Percentiles rank a stretch among this genome's conserved stretches.
Conservation (phyloP, 2,888 invertebrate genomes). For the Mimachlamys varia region DNA sequence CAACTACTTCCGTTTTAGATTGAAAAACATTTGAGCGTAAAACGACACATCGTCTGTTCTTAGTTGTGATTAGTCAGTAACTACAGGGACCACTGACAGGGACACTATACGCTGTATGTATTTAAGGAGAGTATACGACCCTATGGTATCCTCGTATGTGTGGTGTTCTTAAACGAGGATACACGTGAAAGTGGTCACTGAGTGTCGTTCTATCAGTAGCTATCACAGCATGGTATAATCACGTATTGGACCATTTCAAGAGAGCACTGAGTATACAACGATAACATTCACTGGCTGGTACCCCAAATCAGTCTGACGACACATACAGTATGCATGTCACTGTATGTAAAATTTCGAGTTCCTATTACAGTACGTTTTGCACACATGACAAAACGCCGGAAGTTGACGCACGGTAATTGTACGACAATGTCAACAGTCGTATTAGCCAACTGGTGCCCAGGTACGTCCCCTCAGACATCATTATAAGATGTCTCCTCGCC, state of each 20-base stretch:
- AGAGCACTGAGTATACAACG: too few species aligned
- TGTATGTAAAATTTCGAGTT: too few species aligned
- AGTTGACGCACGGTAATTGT: too few species aligned
- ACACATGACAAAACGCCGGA: too few species aligned
- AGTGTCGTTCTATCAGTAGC: neutral
- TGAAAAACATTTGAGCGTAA: slow-evolving; percentile 29
- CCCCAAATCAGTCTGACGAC: neutral
- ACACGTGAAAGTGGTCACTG: neutral
- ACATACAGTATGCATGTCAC: too few species aligned
- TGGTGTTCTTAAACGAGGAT: neutral
- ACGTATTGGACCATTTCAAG: too few species aligned
- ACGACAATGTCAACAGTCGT: too few species aligned
- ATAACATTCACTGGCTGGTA: neutral
- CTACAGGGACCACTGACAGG: neutral
- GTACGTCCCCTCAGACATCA: too few species aligned
- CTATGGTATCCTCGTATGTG: neutral
- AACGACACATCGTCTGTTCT: slow-evolving; percentile 14
- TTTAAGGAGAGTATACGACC: neutral
- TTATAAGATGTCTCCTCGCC: too few species aligned
- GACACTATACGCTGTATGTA: neutral
- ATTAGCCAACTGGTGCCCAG: too few species aligned
- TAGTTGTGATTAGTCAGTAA: slow-evolving; percentile 23
- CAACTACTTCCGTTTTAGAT: slow-evolving; percentile 22
- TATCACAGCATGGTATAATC: too few species aligned
- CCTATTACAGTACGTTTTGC: too few species aligned